A percentile compares a stretch with the other conserved stretches of the same genome.
Evolutionary conservation across 1,140 invertebrate species (phyloP).

Genomic region (Pachypeltis micranthus): DNA sequence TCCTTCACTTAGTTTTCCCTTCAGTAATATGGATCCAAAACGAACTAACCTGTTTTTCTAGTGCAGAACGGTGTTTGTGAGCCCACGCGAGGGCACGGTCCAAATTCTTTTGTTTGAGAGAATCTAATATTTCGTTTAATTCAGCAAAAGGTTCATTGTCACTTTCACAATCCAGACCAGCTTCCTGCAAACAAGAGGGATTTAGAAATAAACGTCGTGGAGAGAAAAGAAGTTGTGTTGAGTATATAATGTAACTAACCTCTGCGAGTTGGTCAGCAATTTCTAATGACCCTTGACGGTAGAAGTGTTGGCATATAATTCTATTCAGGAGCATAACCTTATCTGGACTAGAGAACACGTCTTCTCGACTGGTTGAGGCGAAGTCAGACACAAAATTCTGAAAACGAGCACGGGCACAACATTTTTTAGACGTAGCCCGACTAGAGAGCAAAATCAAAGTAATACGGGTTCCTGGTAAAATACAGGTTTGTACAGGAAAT

Average conservation of each 20-base stretch:
- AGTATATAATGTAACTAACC: too few species aligned
- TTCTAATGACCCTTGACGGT: conserved; percentile 81
- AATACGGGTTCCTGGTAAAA: too few species aligned
- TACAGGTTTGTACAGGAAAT: too few species aligned
- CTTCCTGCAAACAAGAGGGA: conserved; percentile 47
- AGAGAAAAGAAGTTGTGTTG: not conserved
- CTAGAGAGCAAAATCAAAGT: too few species aligned
- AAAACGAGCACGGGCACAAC: conserved; percentile 30
- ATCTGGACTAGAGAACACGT: conserved; percentile 66
- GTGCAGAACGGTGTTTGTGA: conserved; percentile 46
- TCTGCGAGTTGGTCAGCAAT: conserved; percentile 70
- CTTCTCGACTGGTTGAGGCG: conserved; percentile 72
- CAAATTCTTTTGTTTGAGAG: conserved; percentile 63
- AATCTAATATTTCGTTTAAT: conserved; percentile 71
- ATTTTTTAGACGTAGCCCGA: too few species aligned
- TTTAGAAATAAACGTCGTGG: not conserved
- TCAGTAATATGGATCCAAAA: too few species aligned
- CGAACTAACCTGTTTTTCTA: conserved; percentile 41
- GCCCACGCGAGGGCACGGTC: conserved; percentile 72
- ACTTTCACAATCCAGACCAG: conserved; percentile 53
- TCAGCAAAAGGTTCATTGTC: conserved; percentile 73
- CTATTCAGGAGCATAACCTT: conserved; percentile 77
- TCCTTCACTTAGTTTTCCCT: too few species aligned
- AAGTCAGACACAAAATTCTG: conserved; percentile 86
- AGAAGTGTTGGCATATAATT: conserved; percentile 94